Base-by-base conservation (phyloP, 2,888 invertebrate species). In the Apamea sordens region DNA sequence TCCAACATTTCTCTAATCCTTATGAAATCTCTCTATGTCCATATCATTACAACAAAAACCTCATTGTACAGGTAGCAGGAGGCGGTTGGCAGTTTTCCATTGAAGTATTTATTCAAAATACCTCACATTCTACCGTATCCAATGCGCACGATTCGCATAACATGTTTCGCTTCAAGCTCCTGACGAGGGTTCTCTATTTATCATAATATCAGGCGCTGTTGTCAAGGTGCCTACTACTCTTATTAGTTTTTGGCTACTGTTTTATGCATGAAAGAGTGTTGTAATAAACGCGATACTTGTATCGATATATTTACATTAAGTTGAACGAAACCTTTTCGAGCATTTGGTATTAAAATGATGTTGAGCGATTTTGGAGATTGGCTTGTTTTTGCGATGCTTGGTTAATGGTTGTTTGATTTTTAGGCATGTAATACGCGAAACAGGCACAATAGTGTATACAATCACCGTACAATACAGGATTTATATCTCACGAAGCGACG, bases 121-220 rank as follows among this genome's bases (percentile, higher is more conserved):
- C 13, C 15, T 44, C 1, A 2, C 4, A 56, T 86, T 71, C 15
- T 84, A 61, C 85, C 85, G 59, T 69, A 85, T 85, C 85, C 85
- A 87, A 47, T 73, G 74, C 81, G 59, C 63, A 78, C 18, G 72
- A 73, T 75, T 80, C 78, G n/a, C 47, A 44, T 69, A 69, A 73
- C 82, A 63, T 68, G 77, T 88, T 68, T 21, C 53, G 82, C 59
- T 86, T 75, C 69, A 50, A 68, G 63, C 44, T 70, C 63, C 90
- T 95, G 96, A 96, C 95, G 91, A 95, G 96, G 96, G 96, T 96
- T 71, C 41, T 89, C 94, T 94, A 95, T 96, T 96, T 95, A 96
- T 96, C 96, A 96, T 96, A 96, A 95, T 95, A 96, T 95, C 94
- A 92, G 89, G 91, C 86, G 79, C 83, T 88, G 90, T 94, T 93